Base-by-base conservation (phyloP, 2,113 vertebrate genomes). In the Columbina picui region DNA sequence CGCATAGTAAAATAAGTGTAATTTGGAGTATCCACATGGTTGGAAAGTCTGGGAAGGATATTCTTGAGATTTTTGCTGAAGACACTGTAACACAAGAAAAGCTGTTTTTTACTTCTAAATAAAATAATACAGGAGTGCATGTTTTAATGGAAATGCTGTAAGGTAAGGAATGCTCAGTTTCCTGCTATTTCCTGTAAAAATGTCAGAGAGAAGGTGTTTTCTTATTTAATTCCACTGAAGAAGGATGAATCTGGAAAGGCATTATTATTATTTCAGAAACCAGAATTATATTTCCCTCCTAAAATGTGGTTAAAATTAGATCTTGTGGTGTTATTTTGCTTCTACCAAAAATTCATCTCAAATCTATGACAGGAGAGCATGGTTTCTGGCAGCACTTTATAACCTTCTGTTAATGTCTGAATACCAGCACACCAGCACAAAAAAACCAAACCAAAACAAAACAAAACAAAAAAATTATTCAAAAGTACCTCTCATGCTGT, bases 131-230 rank as follows among this genome's bases (percentile, higher is more conserved):
- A 94, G 45, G 63, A 93, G 36, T 89, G 36, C 7, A 69, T 74
- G 64, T 88, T 97, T 96, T 95, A 87, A 63, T 71, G 56, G 92
- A 96, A 97, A 94, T 93, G 20, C 47, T 22, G 1, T 60, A 19
- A 80, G 70, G 75, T 63, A 80, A 82, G 80, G 85, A 94, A 96
- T 38, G 36, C 34, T 96, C 64, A 38, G 10, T 36, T 95, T 83
- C 90, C 82, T 94, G 93, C 93, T 90, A 95, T 97, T 97, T 97
- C 93, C 95, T 97, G 85, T 81, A 70, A 94, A 97, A 97, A 74
- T 71, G 79, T 71, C 89, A 96, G 79, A 81, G 38, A 32, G 20
- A 94, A 95, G 84, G 75, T 95, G 91, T 92, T 97, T 94, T 96
- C 92, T 77, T 45, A 29, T 78, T 71, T 49, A 94, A 96, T 93